Base-by-base conservation (phyloP, 2,797 vertebrate genomes). In the Emydoidea blandingii region DNA sequence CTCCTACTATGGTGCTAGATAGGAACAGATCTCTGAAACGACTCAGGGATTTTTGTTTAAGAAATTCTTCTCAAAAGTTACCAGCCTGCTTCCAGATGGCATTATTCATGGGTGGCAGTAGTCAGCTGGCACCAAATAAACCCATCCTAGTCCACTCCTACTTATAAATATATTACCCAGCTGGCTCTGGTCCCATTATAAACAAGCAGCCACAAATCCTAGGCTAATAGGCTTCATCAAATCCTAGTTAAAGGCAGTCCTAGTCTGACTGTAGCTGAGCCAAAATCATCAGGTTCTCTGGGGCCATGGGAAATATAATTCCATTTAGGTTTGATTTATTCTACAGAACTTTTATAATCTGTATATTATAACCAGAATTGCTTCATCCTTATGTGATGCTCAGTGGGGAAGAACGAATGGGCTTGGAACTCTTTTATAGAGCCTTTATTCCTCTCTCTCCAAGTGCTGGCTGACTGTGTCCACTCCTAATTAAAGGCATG, bases 401-500 rank as follows among this genome's bases (percentile, higher is more conserved):
- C 29, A 81, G 41, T 92, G n/a, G 68, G 11, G 68, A 72, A 41
- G n/a, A 41, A 72, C n/a, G 4, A 72, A 72, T 72, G 83, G 80
- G 8, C 34, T 87, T 88, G 57, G 65, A 93, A 87, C 21, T 83
- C 49, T 89, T 95, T 92, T 88, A 91, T 23, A n/a, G 83, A 90
- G 53, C 31, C 62, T 91, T 91, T 94, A 86, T 85, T 93, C n/a
- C 90, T 94, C 59, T 83, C 92, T 94, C 81, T 72, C 88, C 94
- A 92, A 96, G 84, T 44, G n/a, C 62, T 94, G 53, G 27, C 83
- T 96, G 87, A 49, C 87, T 96, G 93, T 95, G 95, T 92, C 92
- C 95, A 86, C 79, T 83, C 83, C 93, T 96, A 94, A 96, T 96
- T 96, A 94, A 95, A 93, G 89, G 78, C 89, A 85, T 93, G 85